phyloP scores from a whole-genome alignment of 23 tunicate genomes.

The Styela plicata region DNA sequence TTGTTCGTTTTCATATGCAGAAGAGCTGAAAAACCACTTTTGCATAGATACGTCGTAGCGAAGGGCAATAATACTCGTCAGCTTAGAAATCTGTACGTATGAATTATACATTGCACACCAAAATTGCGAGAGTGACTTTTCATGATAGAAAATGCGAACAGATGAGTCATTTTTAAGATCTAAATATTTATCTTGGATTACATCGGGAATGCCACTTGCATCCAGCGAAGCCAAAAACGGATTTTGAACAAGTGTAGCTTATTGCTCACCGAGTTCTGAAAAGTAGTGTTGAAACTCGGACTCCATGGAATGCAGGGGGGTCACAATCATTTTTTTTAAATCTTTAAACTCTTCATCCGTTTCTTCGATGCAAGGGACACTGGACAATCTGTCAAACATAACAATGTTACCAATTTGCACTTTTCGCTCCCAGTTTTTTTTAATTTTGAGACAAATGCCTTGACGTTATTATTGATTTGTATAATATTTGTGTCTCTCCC shows the following conservation, averaged over 20 bases:
- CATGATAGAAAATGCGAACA: slow-evolving; percentile 29
- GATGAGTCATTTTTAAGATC: slow-evolving; percentile 46
- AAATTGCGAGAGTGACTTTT: slow-evolving; percentile 44
- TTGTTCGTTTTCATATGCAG: too few relatives aligned
- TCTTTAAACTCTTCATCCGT: too few relatives aligned
- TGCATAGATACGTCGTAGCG: too few relatives aligned
- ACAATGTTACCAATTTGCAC: slow-evolving; percentile 27
- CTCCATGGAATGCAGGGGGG: too few relatives aligned
- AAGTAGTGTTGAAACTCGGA: too few relatives aligned
- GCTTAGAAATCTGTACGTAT: not conserved
- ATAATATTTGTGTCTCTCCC: slow-evolving; percentile 39
- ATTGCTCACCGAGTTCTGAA: too few relatives aligned
- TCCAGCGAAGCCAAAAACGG: too few relatives aligned
- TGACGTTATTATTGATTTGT: slow-evolving; percentile 23
- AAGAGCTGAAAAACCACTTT: too few relatives aligned
- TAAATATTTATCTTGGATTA: slow-evolving; percentile 34
- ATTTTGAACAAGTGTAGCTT: too few relatives aligned
- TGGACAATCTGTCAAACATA: not conserved
- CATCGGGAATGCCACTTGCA: slow-evolving; percentile 32
- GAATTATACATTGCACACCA: slow-evolving; percentile 28
- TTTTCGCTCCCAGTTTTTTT: slow-evolving; percentile 49
- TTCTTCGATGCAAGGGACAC: not conserved
- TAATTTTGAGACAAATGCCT: slow-evolving; percentile 33
- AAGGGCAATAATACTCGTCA: slow-evolving; percentile 37
- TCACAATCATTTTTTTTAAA: too few relatives aligned